Evolutionary conservation across 2,888 invertebrate genomes (phyloP).

Genomic region (Calliphora vomitoria): DNA sequence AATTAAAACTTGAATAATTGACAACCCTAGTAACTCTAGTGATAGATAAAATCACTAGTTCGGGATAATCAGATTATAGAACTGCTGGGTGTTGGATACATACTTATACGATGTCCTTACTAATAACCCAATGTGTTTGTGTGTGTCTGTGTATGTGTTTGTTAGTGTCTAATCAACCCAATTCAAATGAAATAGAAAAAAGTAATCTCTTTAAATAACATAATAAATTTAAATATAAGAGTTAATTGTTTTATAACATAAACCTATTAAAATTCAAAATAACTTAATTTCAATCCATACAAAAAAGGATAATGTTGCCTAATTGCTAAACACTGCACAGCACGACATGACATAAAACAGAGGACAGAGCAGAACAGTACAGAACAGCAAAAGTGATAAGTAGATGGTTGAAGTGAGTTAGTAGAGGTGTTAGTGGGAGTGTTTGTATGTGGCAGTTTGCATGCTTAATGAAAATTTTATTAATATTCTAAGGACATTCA

Average conservation of each 20-base stretch:
- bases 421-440: not conserved
- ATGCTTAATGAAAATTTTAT: conserved; percentile 56
- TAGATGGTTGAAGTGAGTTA: not conserved
- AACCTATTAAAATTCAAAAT: conserved; percentile 66
- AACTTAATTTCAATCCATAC: conserved; percentile 54
- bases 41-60: too few species aligned
- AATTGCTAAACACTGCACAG: conserved; percentile 58
- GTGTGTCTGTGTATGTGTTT: not conserved
- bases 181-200: conserved; percentile 22
- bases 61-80: too few species aligned
- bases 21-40: too few species aligned
- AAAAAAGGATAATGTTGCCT: conserved; percentile 54
- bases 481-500: conserved; percentile 48
- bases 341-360: conserved; percentile 24
- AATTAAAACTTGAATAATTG: too few species aligned
- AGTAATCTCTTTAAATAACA: conserved; percentile 52
- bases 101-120: too few species aligned
- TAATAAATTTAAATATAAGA: conserved; percentile 61
- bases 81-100: too few species aligned
- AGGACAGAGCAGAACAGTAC: conserved; percentile 41
- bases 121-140: not conserved
- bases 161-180: not conserved
- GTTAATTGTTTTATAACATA: conserved; percentile 70
- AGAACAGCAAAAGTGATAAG: not conserved
- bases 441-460: not conserved